Percentiles rank a stretch among this genome's conserved stretches.
These are phyloP conservation scores for Semaprochilodus insignis DNA, from an alignment of 2,797 vertebrate species.

Conservation along the genomic window DNA sequence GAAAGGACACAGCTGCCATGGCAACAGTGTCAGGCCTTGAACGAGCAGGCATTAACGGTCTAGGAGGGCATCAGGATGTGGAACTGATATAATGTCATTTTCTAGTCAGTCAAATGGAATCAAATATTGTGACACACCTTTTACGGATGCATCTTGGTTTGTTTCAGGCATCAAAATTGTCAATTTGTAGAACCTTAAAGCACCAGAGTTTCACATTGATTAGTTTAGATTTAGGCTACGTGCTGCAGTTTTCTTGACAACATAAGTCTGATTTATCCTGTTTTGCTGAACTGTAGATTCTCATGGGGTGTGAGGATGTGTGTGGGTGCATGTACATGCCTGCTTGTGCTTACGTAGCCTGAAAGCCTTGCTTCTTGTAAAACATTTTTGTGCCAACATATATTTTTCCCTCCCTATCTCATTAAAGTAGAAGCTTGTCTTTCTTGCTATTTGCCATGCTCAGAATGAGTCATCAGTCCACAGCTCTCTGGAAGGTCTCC, in stretches of 20 bases:
- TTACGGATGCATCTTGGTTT: neutral
- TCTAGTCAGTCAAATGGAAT: slow-evolving; percentile 4
- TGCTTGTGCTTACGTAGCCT: neutral
- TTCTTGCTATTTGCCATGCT: slow-evolving; percentile 41
- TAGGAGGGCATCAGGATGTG: neutral
- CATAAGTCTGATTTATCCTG: neutral
- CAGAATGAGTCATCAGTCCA: slow-evolving; percentile 59
- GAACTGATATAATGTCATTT: slow-evolving; percentile 9
- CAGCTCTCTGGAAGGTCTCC: slow-evolving; percentile 37
- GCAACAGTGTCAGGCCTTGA: neutral
- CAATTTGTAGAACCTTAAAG: neutral
- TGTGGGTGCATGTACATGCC: slow-evolving; percentile 2
- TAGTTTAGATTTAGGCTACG: neutral
- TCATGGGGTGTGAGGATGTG: neutral
- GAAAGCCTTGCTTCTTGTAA: slow-evolving; percentile 22
- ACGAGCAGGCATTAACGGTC: neutral
- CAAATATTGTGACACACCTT: neutral
- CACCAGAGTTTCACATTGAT: no score
- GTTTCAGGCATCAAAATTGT: neutral
- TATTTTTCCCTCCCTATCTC: slow-evolving; percentile 7
- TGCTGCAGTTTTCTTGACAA: neutral
- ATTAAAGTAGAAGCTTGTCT: slow-evolving; percentile 34
- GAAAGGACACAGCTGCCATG: neutral
- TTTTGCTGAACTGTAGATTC: neutral
- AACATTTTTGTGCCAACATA: slow-evolving; percentile 30